Conservation (phyloP, 2,888 invertebrate genomes). For the Andrena marginata region DNA sequence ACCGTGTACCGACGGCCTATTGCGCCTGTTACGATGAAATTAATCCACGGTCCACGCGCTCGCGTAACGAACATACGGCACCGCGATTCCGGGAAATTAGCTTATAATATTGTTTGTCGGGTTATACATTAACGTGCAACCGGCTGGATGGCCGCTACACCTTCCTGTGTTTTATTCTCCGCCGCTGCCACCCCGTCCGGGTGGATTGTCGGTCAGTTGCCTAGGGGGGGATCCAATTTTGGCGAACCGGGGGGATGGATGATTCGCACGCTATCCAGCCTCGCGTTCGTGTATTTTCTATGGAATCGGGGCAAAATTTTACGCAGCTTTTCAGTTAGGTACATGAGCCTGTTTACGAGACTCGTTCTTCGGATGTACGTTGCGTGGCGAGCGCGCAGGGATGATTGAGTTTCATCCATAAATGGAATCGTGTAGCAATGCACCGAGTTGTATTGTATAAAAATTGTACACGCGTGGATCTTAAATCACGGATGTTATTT, state of each 20-base stretch:
- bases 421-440: no score
- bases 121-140: conserved; percentile 9
- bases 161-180: conserved; percentile 4
- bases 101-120: conserved; percentile 55
- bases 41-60: conserved; percentile 28
- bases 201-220: neutral
- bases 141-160: neutral
- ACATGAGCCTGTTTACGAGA: no score
- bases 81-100: conserved; percentile 47
- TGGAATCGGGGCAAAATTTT: neutral
- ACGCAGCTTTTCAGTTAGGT: neutral
- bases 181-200: neutral
- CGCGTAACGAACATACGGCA: conserved; percentile 31
- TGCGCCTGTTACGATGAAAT: conserved; percentile 51
- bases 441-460: no score
- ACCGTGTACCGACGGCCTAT: conserved; percentile 4
- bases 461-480: no score
- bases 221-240: conserved; percentile 25
- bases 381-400: no score
- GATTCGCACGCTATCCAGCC: conserved; percentile 24
- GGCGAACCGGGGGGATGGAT: neutral
- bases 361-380: no score
- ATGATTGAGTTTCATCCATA: no score
- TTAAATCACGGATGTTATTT: no score
- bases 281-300: conserved; percentile 10